phyloP scores from a whole-genome alignment of 2,888 invertebrate genomes.

The Dendrolimus pini region DNA sequence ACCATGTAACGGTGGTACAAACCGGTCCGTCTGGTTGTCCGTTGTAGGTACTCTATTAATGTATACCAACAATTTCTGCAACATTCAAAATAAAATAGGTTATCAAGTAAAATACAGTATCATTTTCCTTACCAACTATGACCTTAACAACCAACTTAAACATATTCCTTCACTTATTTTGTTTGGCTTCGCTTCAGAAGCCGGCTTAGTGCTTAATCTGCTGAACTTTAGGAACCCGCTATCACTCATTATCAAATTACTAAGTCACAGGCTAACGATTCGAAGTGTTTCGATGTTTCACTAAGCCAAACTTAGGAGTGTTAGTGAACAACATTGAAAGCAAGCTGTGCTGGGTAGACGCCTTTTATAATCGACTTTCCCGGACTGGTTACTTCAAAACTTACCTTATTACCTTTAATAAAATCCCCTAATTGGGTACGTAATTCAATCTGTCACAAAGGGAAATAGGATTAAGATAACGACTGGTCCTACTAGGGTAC shows the following conservation, averaged over 20 bases:
- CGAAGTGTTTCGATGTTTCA: not conserved
- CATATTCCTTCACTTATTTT: not conserved
- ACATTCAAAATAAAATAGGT: no score
- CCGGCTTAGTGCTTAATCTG: not conserved
- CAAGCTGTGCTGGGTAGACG: not conserved
- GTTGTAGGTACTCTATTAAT: no score
- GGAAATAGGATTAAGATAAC: conserved; percentile 19
- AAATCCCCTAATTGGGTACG: conserved; percentile 33
- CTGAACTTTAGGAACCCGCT: not conserved
- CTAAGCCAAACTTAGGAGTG: not conserved
- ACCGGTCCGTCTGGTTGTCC: no score
- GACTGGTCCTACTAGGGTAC: conserved; percentile 11
- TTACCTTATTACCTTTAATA: conserved; percentile 27
- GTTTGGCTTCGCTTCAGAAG: not conserved
- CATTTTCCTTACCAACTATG: not conserved
- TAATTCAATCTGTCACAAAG: conserved; percentile 40
- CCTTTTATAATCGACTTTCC: conserved; percentile 14
- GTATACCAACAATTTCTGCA: no score
- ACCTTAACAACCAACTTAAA: not conserved
- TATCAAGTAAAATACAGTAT: not conserved
- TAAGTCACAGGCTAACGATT: not conserved
- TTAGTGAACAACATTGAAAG: not conserved
- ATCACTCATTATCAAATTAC: not conserved
- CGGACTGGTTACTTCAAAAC: conserved; percentile 14
- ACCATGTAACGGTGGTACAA: no score